phyloP scores from a whole-genome alignment of 2,113 vertebrate genomes.

The Engraulis encrasicolus region DNA sequence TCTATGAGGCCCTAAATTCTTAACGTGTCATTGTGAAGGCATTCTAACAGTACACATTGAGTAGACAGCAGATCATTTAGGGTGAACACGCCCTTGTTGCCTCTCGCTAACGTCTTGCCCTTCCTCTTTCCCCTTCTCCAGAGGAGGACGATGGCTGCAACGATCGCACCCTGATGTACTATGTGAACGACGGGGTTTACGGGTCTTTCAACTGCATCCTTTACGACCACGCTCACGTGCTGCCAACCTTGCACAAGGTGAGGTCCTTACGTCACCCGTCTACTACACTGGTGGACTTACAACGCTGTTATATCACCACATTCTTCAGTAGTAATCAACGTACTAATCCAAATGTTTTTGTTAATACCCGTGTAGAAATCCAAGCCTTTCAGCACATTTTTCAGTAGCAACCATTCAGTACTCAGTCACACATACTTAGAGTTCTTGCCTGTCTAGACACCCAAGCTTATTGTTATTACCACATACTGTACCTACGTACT shows the following conservation, averaged over 20 bases:
- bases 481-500: background rate
- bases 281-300: background rate
- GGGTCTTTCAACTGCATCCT: slow-evolving; percentile 97
- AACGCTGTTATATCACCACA: no score
- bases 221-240: slow-evolving; percentile 92
- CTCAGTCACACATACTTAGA: no score
- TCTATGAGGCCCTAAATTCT: no score
- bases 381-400: no score
- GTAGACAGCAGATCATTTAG: background rate
- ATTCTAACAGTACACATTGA: background rate
- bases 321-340: background rate
- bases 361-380: background rate
- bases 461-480: no score
- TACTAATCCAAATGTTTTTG: background rate
- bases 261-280: background rate
- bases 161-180: slow-evolving; percentile 94
- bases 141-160: slow-evolving; percentile 86
- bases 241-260: slow-evolving; percentile 90
- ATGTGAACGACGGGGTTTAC: slow-evolving; percentile 97
- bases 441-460: no score
- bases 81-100: background rate
- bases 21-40: no score
- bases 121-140: slow-evolving; percentile 55
- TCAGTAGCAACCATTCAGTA: no score
- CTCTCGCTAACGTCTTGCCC: background rate